phyloP scores from a whole-genome alignment of 2,113 vertebrate genomes.

The Callospermophilus lateralis region DNA sequence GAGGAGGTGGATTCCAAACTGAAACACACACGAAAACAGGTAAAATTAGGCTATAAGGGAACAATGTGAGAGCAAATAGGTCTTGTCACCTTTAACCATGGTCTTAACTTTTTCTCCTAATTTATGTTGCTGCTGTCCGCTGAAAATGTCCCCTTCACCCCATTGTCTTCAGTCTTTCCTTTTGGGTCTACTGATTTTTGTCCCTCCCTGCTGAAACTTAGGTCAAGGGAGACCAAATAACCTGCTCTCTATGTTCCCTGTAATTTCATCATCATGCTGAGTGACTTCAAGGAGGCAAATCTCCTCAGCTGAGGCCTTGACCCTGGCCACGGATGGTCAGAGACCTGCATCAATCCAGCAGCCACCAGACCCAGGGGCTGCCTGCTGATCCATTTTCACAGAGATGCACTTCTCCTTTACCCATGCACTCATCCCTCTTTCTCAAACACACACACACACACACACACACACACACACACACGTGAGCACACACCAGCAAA shows the following conservation, averaged over 20 bases:
- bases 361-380: background rate
- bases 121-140: background rate
- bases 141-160: background rate
- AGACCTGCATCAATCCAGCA: background rate
- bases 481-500: background rate
- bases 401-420: background rate
- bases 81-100: background rate
- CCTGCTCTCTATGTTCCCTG: too few species aligned
- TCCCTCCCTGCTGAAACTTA: background rate
- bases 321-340: background rate
- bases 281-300: background rate
- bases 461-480: background rate
- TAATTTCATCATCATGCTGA: background rate
- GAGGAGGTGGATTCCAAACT: background rate
- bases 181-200: background rate
- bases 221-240: background rate
- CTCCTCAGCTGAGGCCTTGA: background rate
- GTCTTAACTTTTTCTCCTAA: background rate
- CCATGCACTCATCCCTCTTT: background rate
- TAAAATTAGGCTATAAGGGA: background rate
- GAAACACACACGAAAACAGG: conserved; percentile 42
- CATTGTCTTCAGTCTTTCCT: background rate
- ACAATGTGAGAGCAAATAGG: background rate
- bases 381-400: background rate
- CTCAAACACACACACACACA: background rate